phyloP scores from a whole-genome alignment of 2,113 vertebrate genomes.

The Alethe castanea region DNA sequence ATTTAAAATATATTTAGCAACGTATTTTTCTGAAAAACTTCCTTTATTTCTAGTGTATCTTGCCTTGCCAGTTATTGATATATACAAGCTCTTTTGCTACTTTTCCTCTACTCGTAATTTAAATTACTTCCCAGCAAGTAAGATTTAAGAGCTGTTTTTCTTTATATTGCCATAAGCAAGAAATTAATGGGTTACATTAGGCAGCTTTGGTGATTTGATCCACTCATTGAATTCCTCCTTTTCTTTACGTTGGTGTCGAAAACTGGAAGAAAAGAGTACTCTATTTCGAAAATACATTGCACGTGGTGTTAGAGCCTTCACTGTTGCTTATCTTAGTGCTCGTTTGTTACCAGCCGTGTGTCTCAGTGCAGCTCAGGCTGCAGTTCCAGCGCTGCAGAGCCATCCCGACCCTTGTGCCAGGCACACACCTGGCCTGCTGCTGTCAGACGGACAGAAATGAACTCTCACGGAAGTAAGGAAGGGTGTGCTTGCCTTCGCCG shows the following conservation, averaged over 20 bases:
- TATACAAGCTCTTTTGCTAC: neutral
- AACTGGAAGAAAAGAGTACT: neutral
- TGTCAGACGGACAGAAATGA: neutral
- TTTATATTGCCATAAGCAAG: neutral
- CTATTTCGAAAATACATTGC: no score
- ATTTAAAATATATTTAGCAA: neutral
- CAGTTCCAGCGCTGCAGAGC: neutral
- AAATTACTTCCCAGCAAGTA: neutral
- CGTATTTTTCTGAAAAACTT: neutral
- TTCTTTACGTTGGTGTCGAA: neutral
- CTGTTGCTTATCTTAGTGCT: no score
- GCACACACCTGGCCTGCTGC: neutral
- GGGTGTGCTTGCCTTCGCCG: neutral
- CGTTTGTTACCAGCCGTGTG: accelerated
- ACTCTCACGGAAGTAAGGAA: neutral
- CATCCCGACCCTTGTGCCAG: neutral
- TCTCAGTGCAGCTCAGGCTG: neutral
- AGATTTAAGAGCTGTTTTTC: neutral
- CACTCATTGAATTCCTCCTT: neutral
- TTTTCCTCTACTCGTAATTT: neutral
- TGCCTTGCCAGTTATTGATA: neutral
- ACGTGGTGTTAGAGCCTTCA: accelerated
- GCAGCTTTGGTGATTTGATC: neutral
- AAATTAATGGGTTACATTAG: neutral
- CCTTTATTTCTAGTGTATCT: neutral